Evolutionary conservation across 2,888 invertebrate species (phyloP), one percentile per base, ranked within the genome.

Genomic region (Tromatobia lineatoria): DNA sequence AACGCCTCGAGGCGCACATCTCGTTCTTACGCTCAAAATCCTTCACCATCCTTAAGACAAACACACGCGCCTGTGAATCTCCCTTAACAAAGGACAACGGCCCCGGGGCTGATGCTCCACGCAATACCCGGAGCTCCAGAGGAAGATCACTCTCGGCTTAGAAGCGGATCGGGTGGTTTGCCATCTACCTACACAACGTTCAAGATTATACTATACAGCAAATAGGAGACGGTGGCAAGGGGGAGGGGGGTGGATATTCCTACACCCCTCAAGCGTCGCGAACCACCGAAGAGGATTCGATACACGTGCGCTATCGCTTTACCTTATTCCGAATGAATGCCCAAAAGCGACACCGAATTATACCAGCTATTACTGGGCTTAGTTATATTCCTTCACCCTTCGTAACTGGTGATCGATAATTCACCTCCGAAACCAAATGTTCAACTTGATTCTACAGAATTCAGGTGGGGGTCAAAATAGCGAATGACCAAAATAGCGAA

Each of bases 271-370:
- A 29, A 29, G 29, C 13, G 0, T 13, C 15, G 25, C 61, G 10
- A 61, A n/a, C 4, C 64, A 18, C 11, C 38, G 38, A 34, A 42
- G 11, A 64, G 20, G 1, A 38, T 38, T 64, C 64, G 38, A 20
- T 64, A 20, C 18, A 38, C n/a, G 38, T 10, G 20, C 20, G 3
- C 3, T 50, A 25, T 50, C 50, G 29, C 11, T n/a, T 38, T 45
- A 25, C 3, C 23, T 67, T 47, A 67, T 50, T 69, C 69, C 69
- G 18, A 50, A n/a, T 29, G 69, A 67, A 47, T 67, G 50, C 4
- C 47, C 67, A 67, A 67, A 23, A 25, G 45, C 47, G 25, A 34
- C 29, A 61, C 8, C 42, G n/a, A 38, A 64, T 42, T 64, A 38
- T 61, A 34, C 15, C 34, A 61, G 10, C n/a, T 18, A 38, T 59